A percentile compares a stretch with the other conserved stretches of the same genome.
Conservation (phyloP, 2,888 invertebrate genomes). For the Nephrotoma appendiculata region DNA sequence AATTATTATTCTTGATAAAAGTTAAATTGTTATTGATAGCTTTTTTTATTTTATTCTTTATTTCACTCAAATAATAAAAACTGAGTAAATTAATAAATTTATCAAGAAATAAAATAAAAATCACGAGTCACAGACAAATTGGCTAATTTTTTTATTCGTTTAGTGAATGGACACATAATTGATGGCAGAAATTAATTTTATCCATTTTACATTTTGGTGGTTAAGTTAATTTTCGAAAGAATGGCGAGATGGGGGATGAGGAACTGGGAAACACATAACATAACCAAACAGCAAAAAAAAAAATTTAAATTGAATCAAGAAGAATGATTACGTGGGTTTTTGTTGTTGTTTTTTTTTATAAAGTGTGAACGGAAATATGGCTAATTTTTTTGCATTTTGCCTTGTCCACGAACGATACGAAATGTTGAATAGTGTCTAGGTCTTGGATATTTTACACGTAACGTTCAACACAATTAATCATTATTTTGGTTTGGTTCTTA, state of each 20-base stretch:
- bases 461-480: neutral
- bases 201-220: neutral
- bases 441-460: neutral
- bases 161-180: neutral
- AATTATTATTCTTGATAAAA: too few relatives aligned
- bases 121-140: neutral
- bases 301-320: neutral
- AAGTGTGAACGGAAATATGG: neutral
- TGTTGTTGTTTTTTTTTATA: neutral
- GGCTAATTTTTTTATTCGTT: neutral
- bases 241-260: neutral
- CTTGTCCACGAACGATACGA: neutral
- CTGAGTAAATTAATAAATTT: neutral
- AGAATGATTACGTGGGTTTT: neutral
- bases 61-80: neutral
- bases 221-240: neutral
- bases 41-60: too few relatives aligned
- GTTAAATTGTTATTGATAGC: too few relatives aligned
- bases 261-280: neutral
- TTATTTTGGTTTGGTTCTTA: neutral
- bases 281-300: neutral
- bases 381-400: neutral
- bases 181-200: neutral
- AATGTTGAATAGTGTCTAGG: neutral
- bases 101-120: neutral